Base-by-base conservation (phyloP, 2,888 invertebrate genomes). In the Empis stercorea region DNA sequence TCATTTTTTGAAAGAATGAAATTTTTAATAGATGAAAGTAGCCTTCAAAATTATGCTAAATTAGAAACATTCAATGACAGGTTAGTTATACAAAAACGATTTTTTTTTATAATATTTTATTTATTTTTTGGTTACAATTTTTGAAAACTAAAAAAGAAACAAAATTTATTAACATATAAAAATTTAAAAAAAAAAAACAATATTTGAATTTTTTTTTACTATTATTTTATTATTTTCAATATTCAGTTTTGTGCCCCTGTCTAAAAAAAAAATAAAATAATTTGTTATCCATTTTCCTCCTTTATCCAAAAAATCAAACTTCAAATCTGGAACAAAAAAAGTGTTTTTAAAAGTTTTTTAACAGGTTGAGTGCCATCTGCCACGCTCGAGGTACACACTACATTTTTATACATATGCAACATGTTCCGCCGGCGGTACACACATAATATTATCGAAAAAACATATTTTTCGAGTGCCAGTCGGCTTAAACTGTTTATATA, bases 1-100 rank as follows among this genome's bases (percentile, higher is more conserved):
- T 94, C 95, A 2, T 99, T 99, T 78, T 96, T 93, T 66, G 94
- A 97, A 67, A 80, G 95, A 61, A 94, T 96, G 89, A 91, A 92
- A 65, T 99, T 99, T 75, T 78, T 99, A 54, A 94, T 99, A 56
- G 96, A 97, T 70, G 94, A 95, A 68, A 93, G 94, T 65, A 95
- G 95, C 67, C 80, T 99, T 45, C 99, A 99, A 71, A 94, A 89
- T 71, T 97, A 96, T 71, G 94, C 97, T 10, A 86, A 91, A 57
- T 82, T 87, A 65, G 89, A 91, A 65, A 91, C 89, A 30, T 97
- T 97, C 73, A 95, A 96, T 72, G 94, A 94, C 75, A 95, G 93
- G 96, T 96, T 79, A 76, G 81, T 68, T n/a, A n/a, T n/a, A 56
- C 50, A 46, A 51, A 46, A 51, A 58, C 14, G 30, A 32, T 37